phyloP scores from a whole-genome alignment of 2,888 invertebrate genomes.

The Dendrolimus pini region DNA sequence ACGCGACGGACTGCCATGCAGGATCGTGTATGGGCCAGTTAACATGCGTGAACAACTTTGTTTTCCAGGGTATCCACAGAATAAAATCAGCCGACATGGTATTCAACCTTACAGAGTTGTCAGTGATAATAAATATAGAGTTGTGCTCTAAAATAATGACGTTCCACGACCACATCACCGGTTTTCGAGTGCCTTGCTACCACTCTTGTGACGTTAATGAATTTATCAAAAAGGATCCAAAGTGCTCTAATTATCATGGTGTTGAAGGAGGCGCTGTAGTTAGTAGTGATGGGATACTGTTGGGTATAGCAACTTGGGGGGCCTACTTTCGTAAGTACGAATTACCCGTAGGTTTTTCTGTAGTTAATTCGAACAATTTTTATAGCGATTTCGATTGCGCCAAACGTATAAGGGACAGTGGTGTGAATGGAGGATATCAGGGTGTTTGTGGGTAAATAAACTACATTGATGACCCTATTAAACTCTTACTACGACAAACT shows the following conservation, averaged over 20 bases:
- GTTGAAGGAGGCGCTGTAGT: constrained; percentile 43
- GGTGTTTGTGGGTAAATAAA: constrained; percentile 23
- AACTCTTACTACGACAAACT: too few species aligned
- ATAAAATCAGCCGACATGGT: constrained; percentile 12
- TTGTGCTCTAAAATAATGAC: constrained; percentile 33
- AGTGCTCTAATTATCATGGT: constrained; percentile 34
- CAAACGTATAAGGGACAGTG: constrained; percentile 26
- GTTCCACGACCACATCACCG: constrained; percentile 12
- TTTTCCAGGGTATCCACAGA: constrained; percentile 22
- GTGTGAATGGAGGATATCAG: constrained; percentile 24
- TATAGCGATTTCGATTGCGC: constrained; percentile 40
- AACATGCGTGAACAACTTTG: background rate
- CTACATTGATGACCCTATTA: too few species aligned
- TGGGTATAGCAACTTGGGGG: constrained; percentile 54
- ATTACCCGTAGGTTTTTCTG: constrained; percentile 47
- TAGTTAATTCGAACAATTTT: constrained; percentile 39
- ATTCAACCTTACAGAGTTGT: constrained; percentile 29
- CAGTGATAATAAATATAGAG: constrained; percentile 26
- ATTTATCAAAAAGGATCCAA: constrained; percentile 8
- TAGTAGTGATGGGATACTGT: constrained; percentile 19
- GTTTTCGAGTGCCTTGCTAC: constrained; percentile 45
- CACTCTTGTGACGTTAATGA: constrained; percentile 33
- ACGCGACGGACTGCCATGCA: too few species aligned
- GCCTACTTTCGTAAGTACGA: constrained; percentile 13
- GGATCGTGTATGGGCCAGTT: too few species aligned